Evolutionary conservation across 2,888 invertebrate species (phyloP).

Genomic region (Rhagonycha fulva): DNA sequence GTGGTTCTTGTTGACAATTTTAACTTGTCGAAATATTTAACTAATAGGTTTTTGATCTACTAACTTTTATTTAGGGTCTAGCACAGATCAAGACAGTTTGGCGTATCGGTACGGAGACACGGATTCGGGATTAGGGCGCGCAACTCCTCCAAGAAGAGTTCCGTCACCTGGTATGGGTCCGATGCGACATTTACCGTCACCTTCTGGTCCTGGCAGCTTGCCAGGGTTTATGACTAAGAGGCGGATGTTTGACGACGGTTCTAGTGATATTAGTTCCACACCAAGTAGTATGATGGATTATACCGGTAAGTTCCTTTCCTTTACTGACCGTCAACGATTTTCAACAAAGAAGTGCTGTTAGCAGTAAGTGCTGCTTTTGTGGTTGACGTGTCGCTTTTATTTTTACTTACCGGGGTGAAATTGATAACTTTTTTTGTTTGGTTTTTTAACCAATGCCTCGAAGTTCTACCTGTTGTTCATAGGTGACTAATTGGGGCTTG

Average conservation of each 20-base stretch:
- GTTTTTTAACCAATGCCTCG: no score
- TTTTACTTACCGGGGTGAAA: background rate
- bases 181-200: slow-evolving; percentile 77
- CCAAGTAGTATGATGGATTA: slow-evolving; percentile 87
- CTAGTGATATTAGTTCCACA: slow-evolving; percentile 82
- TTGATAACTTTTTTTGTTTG: background rate
- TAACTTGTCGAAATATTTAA: background rate
- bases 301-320: slow-evolving; percentile 72
- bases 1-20: background rate
- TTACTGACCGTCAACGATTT: slow-evolving; percentile 61
- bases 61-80: slow-evolving; percentile 55
- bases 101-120: slow-evolving; percentile 66
- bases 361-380: background rate
- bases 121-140: slow-evolving; percentile 85
- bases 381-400: background rate
- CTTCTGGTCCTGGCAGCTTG: slow-evolving; percentile 82
- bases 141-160: slow-evolving; percentile 85
- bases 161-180: slow-evolving; percentile 81
- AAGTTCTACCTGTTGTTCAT: no score
- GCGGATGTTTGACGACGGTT: slow-evolving; percentile 71
- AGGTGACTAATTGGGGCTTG: no score
- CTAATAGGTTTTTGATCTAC: slow-evolving; percentile 34
- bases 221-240: slow-evolving; percentile 76
- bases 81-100: slow-evolving; percentile 63
- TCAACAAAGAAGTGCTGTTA: background rate